Percentiles rank a stretch among this genome's conserved stretches.
These are phyloP conservation scores for Equus przewalskii DNA, from an alignment of 2,113 vertebrate genomes.

Conservation along the genomic window DNA sequence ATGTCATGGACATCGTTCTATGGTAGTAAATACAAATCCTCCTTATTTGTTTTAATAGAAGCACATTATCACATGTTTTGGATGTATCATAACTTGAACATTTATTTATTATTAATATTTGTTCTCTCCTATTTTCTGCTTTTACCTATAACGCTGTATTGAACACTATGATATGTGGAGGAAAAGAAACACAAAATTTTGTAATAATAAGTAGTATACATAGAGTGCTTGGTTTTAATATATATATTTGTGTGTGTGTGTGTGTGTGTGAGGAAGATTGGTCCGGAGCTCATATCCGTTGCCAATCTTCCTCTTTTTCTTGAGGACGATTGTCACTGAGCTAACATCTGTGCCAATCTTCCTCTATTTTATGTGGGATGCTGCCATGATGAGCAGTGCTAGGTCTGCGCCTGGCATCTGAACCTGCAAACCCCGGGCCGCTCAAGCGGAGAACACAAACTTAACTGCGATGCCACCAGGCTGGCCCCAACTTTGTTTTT, in stretches of 20 bases:
- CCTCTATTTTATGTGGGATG: too few species aligned
- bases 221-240: neutral
- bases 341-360: too few species aligned
- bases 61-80: neutral
- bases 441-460: too few species aligned
- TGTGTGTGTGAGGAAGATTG: too few species aligned
- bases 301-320: too few species aligned
- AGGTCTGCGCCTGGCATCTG: too few species aligned
- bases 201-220: neutral
- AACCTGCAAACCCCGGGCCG: too few species aligned
- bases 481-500: neutral
- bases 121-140: neutral
- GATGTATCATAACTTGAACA: neutral
- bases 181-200: neutral
- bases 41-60: neutral
- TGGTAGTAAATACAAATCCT: neutral
- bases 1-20: neutral
- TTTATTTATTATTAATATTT: neutral
- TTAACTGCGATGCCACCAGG: too few species aligned
- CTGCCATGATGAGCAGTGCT: too few species aligned
- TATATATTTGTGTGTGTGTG: too few species aligned
- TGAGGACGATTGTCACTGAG: too few species aligned
- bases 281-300: too few species aligned
- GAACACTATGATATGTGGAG: neutral
- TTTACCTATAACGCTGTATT: neutral